A percentile compares a stretch with the other conserved stretches of the same genome.
Conservation (phyloP, 2,888 invertebrate species). For the Drosophila sordidapex region DNA sequence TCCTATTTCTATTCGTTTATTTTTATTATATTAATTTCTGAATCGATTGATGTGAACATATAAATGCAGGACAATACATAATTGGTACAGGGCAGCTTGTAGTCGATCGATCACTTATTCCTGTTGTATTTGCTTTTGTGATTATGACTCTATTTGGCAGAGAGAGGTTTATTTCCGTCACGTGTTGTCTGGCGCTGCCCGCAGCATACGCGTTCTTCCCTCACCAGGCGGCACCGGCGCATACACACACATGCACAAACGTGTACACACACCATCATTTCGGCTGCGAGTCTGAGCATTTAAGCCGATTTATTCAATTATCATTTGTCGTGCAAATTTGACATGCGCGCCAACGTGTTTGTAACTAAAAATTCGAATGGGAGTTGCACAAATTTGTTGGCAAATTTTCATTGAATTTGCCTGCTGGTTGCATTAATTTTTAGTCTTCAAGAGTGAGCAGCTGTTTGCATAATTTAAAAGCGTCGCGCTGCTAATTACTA, state of each 20-base stretch:
- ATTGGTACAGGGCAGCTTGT: constrained; percentile 3
- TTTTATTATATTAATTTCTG: background rate
- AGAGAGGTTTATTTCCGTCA: constrained; percentile 53
- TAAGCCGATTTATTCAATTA: constrained; percentile 83
- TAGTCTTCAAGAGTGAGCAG: constrained; percentile 44
- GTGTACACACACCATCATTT: constrained; percentile 20
- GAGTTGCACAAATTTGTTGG: constrained; percentile 24
- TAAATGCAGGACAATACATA: background rate
- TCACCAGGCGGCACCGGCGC: background rate
- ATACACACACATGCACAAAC: background rate
- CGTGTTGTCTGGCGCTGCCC: constrained; percentile 50
- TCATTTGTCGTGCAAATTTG: constrained; percentile 71
- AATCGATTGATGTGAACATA: background rate
- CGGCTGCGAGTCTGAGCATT: constrained; percentile 54
- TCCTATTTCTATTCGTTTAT: background rate
- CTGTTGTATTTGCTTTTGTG: constrained; percentile 55
- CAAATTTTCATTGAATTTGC: constrained; percentile 25
- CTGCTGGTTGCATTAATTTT: constrained; percentile 52
- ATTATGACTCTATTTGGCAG: constrained; percentile 63
- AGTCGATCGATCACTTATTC: background rate
- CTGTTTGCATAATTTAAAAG: constrained; percentile 52
- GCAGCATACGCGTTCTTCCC: constrained; percentile 34
- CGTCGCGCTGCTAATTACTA: constrained; percentile 41
- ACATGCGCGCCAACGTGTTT: constrained; percentile 58
- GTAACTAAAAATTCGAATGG: constrained; percentile 39